These are phyloP conservation scores for Cassiopea andromeda DNA, from an alignment of 30 jellyfish, hydroid and myxozoan species.

Conservation along the genomic window DNA sequence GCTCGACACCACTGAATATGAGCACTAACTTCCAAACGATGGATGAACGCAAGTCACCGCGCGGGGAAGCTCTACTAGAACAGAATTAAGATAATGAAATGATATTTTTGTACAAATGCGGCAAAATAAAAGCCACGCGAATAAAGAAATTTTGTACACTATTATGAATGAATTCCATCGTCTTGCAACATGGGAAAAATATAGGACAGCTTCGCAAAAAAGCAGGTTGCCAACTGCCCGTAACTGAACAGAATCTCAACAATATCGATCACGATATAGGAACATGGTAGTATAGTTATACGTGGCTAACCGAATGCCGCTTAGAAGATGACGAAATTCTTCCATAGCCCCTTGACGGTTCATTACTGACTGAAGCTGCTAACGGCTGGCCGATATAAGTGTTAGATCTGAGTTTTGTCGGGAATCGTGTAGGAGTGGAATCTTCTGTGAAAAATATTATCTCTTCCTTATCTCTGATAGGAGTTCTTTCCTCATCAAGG, in stretches of 20 bases:
- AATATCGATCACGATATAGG: not conserved
- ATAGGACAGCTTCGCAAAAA: no score
- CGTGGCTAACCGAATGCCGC: conserved; percentile 69
- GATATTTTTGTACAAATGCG: no score
- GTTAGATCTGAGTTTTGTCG: conserved; percentile 13
- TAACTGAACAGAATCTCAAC: not conserved
- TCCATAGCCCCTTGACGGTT: not conserved
- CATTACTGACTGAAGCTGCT: conserved; percentile 1
- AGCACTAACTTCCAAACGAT: no score
- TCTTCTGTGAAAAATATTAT: conserved; percentile 22
- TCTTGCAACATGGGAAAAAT: no score
- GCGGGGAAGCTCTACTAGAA: no score
- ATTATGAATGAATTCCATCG: no score
- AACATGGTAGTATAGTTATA: not conserved
- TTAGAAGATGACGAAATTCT: not conserved
- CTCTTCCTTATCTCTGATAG: conserved; percentile 44
- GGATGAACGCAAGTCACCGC: no score
- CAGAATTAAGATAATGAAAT: no score
- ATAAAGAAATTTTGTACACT: no score
- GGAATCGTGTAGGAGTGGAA: conserved; percentile 6
- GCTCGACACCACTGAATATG: no score
- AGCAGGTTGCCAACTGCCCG: not conserved
- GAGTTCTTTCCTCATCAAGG: conserved; percentile 45
- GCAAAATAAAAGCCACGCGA: no score
- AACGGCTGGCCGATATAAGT: not conserved